Conservation (phyloP, 2,113 vertebrate species). For the Numida meleagris region DNA sequence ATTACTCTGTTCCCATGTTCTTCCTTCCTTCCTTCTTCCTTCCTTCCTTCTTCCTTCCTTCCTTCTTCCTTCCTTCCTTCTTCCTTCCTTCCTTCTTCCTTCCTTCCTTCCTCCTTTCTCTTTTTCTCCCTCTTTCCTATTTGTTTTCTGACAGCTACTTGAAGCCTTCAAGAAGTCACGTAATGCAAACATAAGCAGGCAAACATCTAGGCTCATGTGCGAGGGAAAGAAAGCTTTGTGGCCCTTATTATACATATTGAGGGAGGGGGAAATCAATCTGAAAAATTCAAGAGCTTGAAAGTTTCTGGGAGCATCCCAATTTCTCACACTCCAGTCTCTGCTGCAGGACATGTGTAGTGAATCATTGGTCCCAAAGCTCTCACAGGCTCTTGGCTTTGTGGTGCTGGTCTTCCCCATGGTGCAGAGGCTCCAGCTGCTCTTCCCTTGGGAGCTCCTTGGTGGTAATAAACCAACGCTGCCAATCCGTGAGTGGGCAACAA, state of each 20-base stretch:
- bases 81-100: too few relatives aligned
- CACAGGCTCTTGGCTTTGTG: background rate
- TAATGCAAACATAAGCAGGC: background rate
- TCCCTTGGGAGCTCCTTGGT: background rate
- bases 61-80: background rate
- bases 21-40: background rate
- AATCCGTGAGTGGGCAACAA: too few relatives aligned
- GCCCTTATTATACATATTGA: background rate
- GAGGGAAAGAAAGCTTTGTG: background rate
- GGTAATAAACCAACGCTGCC: background rate
- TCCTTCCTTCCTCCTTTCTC: background rate
- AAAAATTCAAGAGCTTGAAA: constrained; percentile 16
- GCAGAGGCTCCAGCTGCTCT: background rate
- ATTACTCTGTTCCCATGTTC: background rate
- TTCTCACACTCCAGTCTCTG: background rate
- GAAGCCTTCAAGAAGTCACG: background rate
- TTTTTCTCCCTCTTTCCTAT: too few relatives aligned
- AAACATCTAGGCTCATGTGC: background rate
- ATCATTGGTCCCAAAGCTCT: background rate
- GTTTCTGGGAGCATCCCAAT: constrained; percentile 40
- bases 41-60: background rate
- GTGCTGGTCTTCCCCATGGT: background rate
- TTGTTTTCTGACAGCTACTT: background rate
- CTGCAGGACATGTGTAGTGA: background rate
- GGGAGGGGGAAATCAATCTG: background rate